Evolutionary conservation across 2,113 vertebrate species (phyloP), one percentile per base, ranked within the genome.

Genomic region (Ivindomyrus marchei): DNA sequence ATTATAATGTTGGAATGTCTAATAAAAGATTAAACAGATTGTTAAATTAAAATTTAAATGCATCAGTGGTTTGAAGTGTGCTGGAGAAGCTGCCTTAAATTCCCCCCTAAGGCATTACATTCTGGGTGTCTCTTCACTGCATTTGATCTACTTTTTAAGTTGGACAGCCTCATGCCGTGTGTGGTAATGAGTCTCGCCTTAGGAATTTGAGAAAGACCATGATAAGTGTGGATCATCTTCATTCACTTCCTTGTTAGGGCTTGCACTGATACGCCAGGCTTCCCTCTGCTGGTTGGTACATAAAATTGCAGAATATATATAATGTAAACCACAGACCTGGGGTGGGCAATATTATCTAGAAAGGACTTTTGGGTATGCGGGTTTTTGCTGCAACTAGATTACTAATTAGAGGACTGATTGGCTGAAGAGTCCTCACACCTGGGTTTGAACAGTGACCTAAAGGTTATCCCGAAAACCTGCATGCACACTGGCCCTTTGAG

Each of bases 251-350:
- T 52, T 31, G 42, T 62, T 87, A 42, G 39, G 47, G n/a, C n/a
- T 24, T 46, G 0, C 7, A 45, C 7, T 0, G 31, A 46, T 45
- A 80, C 85, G 49, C 24, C 42, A 45, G 58, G 42, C 36, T 58
- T 87, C 88, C 87, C 74, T 66, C 90, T 90, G 90, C 66, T 88
- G 90, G 90, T 83, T 24, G 62, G 4, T 62, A 47, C 24, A 58
- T 27, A 8, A 87, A 49, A 21, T 88, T 77, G 89, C 97, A 85
- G 96, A 96, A 96, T 84, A 96, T 4, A 39, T 77, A 15, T 5
- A 39, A 13, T 36, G 31, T 36, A 74, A 62, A 9, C 24, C 24
- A 62, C 27, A 66, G 58, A 66, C 56, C 24, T 24, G 56, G 24
- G 24, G 56, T 62, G 56, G 24, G 6, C 21, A 62, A n/a, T 62